Evolutionary conservation across 2,888 invertebrate species (phyloP).

Genomic region (Apamea anceps): DNA sequence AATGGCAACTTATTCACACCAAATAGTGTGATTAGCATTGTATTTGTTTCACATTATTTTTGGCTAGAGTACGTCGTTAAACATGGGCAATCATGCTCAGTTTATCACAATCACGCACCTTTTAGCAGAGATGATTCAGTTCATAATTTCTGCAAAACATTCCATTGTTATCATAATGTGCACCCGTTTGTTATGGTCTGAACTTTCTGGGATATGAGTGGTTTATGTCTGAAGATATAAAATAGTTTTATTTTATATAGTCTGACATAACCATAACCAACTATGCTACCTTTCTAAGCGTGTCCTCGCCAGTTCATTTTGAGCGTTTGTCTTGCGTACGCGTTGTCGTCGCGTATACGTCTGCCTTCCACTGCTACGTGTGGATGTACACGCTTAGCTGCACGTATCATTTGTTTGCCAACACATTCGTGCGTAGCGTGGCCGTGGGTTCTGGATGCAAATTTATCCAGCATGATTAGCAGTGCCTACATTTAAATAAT

Average conservation of each 20-base stretch:
- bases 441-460: not conserved
- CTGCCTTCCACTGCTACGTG: not conserved
- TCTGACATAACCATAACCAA: not conserved
- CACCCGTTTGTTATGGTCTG: no score
- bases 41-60: not conserved
- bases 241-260: not conserved
- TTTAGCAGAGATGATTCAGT: not conserved
- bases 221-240: not conserved
- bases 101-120: not conserved
- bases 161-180: not conserved
- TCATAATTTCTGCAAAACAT: conserved; percentile 15
- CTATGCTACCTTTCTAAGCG: not conserved
- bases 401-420: not conserved
- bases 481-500: not conserved
- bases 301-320: not conserved
- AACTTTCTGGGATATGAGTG: not conserved
- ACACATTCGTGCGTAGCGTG: not conserved
- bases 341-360: not conserved
- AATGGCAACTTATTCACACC: conserved; percentile 20
- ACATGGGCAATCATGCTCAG: conserved; percentile 1
- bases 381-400: not conserved
- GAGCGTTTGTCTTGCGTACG: not conserved
- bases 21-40: conserved; percentile 6
- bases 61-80: not conserved
- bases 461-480: not conserved